phyloP scores from a whole-genome alignment of 1,140 invertebrate species.

The Goniozus legneri region DNA sequence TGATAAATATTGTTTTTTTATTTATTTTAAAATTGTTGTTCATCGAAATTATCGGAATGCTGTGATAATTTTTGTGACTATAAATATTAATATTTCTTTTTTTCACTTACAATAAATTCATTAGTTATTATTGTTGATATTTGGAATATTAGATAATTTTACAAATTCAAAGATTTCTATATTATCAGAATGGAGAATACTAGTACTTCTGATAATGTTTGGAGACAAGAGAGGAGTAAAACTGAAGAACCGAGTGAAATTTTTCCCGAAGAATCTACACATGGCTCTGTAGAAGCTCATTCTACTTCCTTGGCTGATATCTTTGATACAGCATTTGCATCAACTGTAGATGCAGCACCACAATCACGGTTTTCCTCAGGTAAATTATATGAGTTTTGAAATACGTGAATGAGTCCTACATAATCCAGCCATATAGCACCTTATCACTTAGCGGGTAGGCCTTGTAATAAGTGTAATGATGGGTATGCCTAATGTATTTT shows the following conservation, averaged over 20 bases:
- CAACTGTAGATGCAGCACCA: constrained; percentile 52
- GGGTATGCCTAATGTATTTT: too few species aligned
- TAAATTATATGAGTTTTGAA: constrained; percentile 21
- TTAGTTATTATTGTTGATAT: not conserved
- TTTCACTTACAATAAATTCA: not conserved
- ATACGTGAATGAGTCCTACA: too few species aligned
- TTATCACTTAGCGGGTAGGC: too few species aligned
- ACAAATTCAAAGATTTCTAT: not conserved
- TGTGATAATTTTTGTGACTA: not conserved
- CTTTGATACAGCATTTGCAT: constrained; percentile 57
- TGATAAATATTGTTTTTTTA: not conserved
- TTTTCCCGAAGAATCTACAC: constrained; percentile 38
- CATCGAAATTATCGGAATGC: not conserved
- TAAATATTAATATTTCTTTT: not conserved
- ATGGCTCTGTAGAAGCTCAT: constrained; percentile 43
- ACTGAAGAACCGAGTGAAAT: constrained; percentile 35
- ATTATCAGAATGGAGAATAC: constrained; percentile 41
- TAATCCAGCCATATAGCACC: too few species aligned
- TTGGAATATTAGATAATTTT: not conserved
- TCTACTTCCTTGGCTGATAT: constrained; percentile 56
- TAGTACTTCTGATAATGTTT: constrained; percentile 38
- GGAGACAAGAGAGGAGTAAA: constrained; percentile 43
- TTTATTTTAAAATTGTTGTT: not conserved
- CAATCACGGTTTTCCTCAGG: constrained; percentile 48
- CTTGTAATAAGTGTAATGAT: too few species aligned